Conservation (phyloP, 2,888 invertebrate genomes). For the Trachelus troglodyta region DNA sequence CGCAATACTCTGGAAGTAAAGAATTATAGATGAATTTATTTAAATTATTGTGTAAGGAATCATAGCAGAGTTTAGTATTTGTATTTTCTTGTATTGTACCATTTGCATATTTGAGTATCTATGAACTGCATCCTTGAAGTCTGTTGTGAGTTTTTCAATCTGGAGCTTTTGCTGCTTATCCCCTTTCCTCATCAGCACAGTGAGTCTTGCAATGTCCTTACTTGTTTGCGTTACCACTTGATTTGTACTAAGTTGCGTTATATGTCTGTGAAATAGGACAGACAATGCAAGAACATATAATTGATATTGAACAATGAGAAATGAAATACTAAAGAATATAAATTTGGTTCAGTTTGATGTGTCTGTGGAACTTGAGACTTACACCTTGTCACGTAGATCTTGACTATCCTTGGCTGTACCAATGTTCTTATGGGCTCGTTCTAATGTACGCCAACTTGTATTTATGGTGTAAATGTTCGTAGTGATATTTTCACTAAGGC, state of each 20-base stretch:
- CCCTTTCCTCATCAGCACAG: slow-evolving; percentile 76
- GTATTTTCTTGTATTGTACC: slow-evolving; percentile 66
- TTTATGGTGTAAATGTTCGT: slow-evolving; percentile 85
- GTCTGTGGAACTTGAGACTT: slow-evolving; percentile 47
- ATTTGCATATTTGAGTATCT: slow-evolving; percentile 84
- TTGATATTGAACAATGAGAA: background rate
- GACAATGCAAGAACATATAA: slow-evolving; percentile 11
- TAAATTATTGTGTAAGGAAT: slow-evolving; percentile 6
- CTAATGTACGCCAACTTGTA: slow-evolving; percentile 77
- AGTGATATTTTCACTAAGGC: slow-evolving; percentile 83
- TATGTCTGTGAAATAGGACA: slow-evolving; percentile 71
- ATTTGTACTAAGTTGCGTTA: slow-evolving; percentile 81
- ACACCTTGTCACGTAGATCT: slow-evolving; percentile 75
- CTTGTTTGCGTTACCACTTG: slow-evolving; percentile 79
- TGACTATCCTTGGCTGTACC: slow-evolving; percentile 82
- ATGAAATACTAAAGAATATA: background rate
- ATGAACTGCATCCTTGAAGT: slow-evolving; percentile 83
- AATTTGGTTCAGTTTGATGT: background rate
- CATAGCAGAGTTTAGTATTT: background rate
- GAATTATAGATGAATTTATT: background rate
- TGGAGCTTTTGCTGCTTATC: slow-evolving; percentile 86
- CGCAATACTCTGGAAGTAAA: slow-evolving; percentile 49
- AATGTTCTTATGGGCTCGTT: slow-evolving; percentile 79
- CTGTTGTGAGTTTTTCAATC: slow-evolving; percentile 84
- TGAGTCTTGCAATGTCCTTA: slow-evolving; percentile 78